Base-by-base conservation (phyloP, 2,888 invertebrate species). In the Stictocephala bisonia region DNA sequence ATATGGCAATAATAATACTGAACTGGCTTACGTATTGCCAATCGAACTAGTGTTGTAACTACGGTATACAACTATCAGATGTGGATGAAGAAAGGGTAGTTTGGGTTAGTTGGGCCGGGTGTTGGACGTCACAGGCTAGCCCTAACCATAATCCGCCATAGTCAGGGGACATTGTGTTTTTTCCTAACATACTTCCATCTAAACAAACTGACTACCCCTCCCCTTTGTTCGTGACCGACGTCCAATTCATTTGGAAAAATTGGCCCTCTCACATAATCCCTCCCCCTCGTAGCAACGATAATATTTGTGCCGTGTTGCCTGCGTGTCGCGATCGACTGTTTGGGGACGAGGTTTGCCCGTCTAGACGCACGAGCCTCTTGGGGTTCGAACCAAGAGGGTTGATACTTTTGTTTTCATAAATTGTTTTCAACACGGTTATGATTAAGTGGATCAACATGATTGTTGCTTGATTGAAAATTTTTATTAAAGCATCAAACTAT, bases 191-290 rank as follows among this genome's bases (percentile, higher is more conserved):
- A n/a, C 51, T 50, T 67, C 53, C 74, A 74, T 74, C 74, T 71
- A 74, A 74, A 74, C 74, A 74, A 74, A 74, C 74, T 72, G 44
- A 66, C 56, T 67, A n/a, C 60, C 64, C 72, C 41, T 66, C 66
- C 48, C 51, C 48, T 26, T 71, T 71, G 70, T 71, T 27, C 35
- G 4, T 29, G 58, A 44, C 70, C 70, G 70, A 44, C 70, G 70
- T 71, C 72, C 72, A 72, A 75, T 75, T 75, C 75, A 75, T 72
- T 75, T 72, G 75, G 75, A 75, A 75, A 75, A 75, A 75, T 75
- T 75, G 72, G 64, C 75, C 75, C 70, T 72, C 72, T 67, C 20
- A 31, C 31, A 53, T 70, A 70, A 70, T 70, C 70, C 70, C 15
- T 22, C 35, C 31, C 29, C 70, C 18, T 44, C 70, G 22, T 29